Percentiles rank a stretch among this genome's conserved stretches.
phyloP scores from a whole-genome alignment of 2,888 invertebrate genomes.

The Harpalus rufipes region DNA sequence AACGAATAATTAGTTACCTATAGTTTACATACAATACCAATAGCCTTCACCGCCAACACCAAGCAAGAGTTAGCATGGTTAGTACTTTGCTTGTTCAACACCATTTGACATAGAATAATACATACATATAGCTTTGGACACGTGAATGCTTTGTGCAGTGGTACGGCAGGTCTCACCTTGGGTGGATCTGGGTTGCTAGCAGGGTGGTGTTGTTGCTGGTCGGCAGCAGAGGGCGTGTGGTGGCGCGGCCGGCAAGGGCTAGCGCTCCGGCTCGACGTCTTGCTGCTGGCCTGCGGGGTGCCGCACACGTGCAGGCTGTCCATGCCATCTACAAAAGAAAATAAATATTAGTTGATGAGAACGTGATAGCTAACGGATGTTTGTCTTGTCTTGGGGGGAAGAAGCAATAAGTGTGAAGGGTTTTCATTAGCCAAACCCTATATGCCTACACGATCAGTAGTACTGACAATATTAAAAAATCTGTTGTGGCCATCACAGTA shows the following conservation, averaged over 20 bases:
- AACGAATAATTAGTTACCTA: too few species aligned
- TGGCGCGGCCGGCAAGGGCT: constrained; percentile 79
- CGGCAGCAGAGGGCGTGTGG: constrained; percentile 72
- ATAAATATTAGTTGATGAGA: too few species aligned
- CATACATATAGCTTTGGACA: not conserved
- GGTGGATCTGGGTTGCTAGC: constrained; percentile 73
- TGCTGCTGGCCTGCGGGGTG: constrained; percentile 78
- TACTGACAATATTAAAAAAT: too few species aligned
- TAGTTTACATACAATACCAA: too few species aligned
- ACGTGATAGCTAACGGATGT: not conserved
- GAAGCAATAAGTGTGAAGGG: too few species aligned
- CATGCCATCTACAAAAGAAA: constrained; percentile 73
- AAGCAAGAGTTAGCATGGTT: not conserved
- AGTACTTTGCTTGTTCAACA: not conserved
- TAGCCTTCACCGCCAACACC: not conserved
- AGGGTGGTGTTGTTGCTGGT: constrained; percentile 43
- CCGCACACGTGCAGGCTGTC: constrained; percentile 77
- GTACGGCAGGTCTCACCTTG: constrained; percentile 9
- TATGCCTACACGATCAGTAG: too few species aligned
- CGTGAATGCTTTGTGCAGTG: not conserved
- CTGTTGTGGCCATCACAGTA: too few species aligned
- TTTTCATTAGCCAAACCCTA: too few species aligned
- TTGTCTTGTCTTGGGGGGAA: not conserved
- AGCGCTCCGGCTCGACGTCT: constrained; percentile 82
- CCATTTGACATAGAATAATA: not conserved